Base-by-base conservation (phyloP, 2,797 vertebrate genomes). In the Esox lucius region DNA sequence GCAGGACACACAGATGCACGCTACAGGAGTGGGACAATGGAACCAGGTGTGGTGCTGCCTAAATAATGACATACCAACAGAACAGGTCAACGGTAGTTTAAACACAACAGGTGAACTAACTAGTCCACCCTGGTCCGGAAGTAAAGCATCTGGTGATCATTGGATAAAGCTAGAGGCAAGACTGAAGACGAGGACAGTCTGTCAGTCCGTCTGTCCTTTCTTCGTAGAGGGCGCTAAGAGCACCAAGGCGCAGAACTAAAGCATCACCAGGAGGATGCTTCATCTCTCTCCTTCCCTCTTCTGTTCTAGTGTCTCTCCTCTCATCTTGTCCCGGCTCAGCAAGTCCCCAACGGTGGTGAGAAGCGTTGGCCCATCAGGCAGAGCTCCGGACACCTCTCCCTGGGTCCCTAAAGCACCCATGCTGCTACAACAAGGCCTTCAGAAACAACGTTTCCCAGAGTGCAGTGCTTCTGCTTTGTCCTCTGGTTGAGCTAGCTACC, bases 401-500 rank as follows among this genome's bases (percentile, higher is more conserved):
- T 77, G 26, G 15, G 74, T 62, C 73, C 72, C 75, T 49, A 61
- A 70, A 76, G 82, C 79, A 22, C 79, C 19, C 19, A 71, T 85
- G 91, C 92, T 93, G 91, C 92, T 93, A 91, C 92, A 87, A 84
- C 72, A 76, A 88, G 77, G 84, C 82, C 75, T 74, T 31, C 61
- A 74, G 69, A 74, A 80, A 75, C 2, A 1, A 56, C 73, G 73
- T 81, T 80, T 79, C 75, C 83, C 74, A 84, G 73, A 78, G 75
- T 80, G 75, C 82, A 79, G 65, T 51, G 80, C 74, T 72, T 75
- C 66, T 67, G 65, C 74, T 75, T 46, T 49, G 39, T 69, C 73
- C 71, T 69, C 73, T 33, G 80, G 75, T 69, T 78, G 69, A n/a
- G 78, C 81, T 9, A 65, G 81, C 81, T 88, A 86, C 90, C 88